Evolutionary conservation across 2,797 vertebrate genomes (phyloP).

Genomic region (Poeciliopsis paucimaculata): DNA sequence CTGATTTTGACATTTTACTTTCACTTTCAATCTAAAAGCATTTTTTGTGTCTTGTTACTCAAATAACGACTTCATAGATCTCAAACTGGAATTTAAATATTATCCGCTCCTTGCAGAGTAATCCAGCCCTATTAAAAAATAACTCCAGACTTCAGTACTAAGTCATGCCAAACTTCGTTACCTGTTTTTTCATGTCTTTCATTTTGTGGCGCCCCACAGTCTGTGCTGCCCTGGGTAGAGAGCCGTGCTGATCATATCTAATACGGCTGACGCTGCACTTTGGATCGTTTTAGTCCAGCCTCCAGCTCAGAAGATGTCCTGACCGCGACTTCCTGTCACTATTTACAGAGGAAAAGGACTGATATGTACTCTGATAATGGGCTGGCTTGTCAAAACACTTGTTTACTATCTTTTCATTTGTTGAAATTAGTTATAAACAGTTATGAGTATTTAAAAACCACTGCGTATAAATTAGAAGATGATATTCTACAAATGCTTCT

Average conservation of each 20-base stretch:
- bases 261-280: background rate
- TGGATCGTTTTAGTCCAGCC: background rate
- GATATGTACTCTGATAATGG: background rate
- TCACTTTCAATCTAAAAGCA: background rate
- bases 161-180: background rate
- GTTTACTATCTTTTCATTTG: background rate
- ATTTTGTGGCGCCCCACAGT: background rate
- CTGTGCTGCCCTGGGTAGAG: background rate
- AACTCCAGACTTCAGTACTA: background rate
- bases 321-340: background rate
- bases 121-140: background rate
- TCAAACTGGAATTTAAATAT: background rate
- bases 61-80: background rate
- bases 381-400: background rate
- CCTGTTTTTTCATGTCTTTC: background rate
- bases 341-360: background rate
- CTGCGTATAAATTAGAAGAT: background rate
- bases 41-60: background rate
- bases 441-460: background rate
- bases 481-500: background rate
- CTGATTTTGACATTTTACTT: background rate
- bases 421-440: background rate
- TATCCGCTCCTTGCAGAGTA: background rate
- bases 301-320: background rate
- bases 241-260: background rate